These are phyloP conservation scores for Cacoxenus indagator DNA, from an alignment of 2,888 invertebrate genomes.

Conservation along the genomic window DNA sequence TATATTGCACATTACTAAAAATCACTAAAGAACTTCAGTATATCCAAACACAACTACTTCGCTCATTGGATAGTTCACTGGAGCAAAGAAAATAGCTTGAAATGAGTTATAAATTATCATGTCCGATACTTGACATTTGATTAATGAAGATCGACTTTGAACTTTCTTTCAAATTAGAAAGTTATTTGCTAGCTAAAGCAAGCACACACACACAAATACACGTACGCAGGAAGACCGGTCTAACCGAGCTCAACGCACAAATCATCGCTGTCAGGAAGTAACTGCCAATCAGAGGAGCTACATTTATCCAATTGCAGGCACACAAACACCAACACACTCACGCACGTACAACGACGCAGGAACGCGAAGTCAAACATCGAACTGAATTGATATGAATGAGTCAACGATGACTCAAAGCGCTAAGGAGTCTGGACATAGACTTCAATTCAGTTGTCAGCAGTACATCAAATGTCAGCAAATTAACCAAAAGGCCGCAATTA, in stretches of 20 bases:
- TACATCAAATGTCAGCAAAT: constrained; percentile 39
- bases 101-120: constrained; percentile 58
- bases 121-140: constrained; percentile 62
- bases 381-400: constrained; percentile 58
- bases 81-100: constrained; percentile 14
- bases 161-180: constrained; percentile 29
- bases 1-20: no score
- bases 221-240: neutral
- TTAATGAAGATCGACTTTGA: constrained; percentile 61
- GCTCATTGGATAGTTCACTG: neutral
- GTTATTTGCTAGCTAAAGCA: constrained; percentile 48
- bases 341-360: constrained; percentile 11
- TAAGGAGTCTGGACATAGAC: constrained; percentile 22
- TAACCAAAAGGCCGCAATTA: constrained; percentile 14
- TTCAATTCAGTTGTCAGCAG: constrained; percentile 31
- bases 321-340: constrained; percentile 23
- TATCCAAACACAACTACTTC: neutral
- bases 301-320: constrained; percentile 24
- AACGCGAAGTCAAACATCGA: constrained; percentile 1
- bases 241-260: constrained; percentile 11
- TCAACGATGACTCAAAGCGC: constrained; percentile 44
- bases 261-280: constrained; percentile 43
- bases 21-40: no score
- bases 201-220: constrained; percentile 3
- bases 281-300: constrained; percentile 53